A percentile compares a stretch with the other conserved stretches of the same genome.
These are phyloP conservation scores for Zeuzera pyrina DNA, from an alignment of 2,888 invertebrate genomes.

Conservation along the genomic window DNA sequence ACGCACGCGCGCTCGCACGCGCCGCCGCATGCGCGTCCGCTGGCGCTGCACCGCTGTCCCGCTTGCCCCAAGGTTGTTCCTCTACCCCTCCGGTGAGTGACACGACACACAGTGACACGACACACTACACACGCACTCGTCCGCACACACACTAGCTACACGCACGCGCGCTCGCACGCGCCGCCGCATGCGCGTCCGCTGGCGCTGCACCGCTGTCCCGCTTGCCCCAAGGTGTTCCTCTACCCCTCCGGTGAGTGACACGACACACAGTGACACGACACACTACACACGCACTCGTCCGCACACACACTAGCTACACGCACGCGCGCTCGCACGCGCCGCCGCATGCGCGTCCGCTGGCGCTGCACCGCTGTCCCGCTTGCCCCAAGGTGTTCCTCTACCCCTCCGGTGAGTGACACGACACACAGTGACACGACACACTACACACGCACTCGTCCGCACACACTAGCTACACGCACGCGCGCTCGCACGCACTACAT, in stretches of 20 bases:
- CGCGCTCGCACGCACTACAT: slow-evolving; percentile 66
- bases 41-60: slow-evolving; percentile 78
- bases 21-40: slow-evolving; percentile 54
- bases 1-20: slow-evolving; percentile 53
- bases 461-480: slow-evolving; percentile 69
- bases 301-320: slow-evolving; percentile 71
- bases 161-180: slow-evolving; percentile 54
- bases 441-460: slow-evolving; percentile 76
- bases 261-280: not conserved
- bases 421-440: not conserved
- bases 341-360: slow-evolving; percentile 54
- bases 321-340: slow-evolving; percentile 63
- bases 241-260: slow-evolving; percentile 33
- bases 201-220: slow-evolving; percentile 77
- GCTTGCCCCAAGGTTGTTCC: slow-evolving; percentile 29
- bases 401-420: slow-evolving; percentile 28
- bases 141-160: slow-evolving; percentile 75
- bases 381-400: slow-evolving; percentile 34
- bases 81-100: slow-evolving; percentile 36
- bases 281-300: slow-evolving; percentile 74
- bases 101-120: not conserved
- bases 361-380: slow-evolving; percentile 79
- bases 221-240: slow-evolving; percentile 31
- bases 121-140: slow-evolving; percentile 69
- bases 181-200: slow-evolving; percentile 60